Evolutionary conservation across 2,113 vertebrate species (phyloP).

Genomic region (Muntiacus muntjak): DNA sequence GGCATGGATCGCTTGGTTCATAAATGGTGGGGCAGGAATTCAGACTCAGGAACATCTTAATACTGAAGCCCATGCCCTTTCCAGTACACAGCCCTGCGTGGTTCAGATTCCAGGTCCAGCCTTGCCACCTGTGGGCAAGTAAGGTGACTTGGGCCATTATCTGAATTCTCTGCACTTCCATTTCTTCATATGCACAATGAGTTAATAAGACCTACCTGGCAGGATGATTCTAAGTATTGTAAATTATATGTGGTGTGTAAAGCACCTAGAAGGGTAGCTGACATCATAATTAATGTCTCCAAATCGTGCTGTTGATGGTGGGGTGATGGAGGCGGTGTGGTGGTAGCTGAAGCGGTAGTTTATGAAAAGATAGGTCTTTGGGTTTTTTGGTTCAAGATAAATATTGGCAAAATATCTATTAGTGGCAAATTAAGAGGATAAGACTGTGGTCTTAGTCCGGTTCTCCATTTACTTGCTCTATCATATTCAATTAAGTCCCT

Average conservation of each 20-base stretch:
- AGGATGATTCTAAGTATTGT: background rate
- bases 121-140: background rate
- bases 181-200: background rate
- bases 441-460: background rate
- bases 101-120: background rate
- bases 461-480: background rate
- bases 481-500: background rate
- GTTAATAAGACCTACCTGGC: background rate
- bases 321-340: too few relatives aligned
- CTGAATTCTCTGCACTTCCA: background rate
- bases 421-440: background rate
- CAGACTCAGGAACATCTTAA: background rate
- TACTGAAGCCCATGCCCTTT: background rate
- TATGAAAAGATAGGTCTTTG: background rate
- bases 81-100: background rate
- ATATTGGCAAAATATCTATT: background rate
- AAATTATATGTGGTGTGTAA: background rate
- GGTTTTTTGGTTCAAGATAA: background rate
- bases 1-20: fast-evolving
- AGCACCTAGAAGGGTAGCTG: background rate
- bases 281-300: background rate
- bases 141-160: background rate
- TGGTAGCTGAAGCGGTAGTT: background rate
- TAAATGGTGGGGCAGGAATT: background rate
- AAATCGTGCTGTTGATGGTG: background rate